Percentiles rank a stretch among this genome's conserved stretches.
phyloP scores from a whole-genome alignment of 2,888 invertebrate species.

The Gnatocerus cornutus region DNA sequence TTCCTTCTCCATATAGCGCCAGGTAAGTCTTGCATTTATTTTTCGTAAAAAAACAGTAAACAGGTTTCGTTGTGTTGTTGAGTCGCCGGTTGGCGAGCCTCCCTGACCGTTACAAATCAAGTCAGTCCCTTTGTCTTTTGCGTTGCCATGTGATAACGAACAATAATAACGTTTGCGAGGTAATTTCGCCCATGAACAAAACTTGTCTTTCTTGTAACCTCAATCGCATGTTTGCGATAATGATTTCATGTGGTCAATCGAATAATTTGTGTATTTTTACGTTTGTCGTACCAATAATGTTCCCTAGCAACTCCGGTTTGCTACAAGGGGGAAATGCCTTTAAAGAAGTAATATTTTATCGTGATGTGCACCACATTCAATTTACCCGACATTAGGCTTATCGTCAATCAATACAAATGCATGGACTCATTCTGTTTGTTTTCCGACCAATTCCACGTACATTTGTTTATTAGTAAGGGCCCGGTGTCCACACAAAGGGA shows the following conservation, averaged over 20 bases:
- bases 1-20: conserved; percentile 30
- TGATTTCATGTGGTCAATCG: conserved; percentile 30
- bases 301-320: conserved; percentile 43
- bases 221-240: conserved; percentile 36
- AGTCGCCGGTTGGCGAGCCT: conserved; percentile 12
- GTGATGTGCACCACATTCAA: conserved; percentile 39
- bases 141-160: conserved; percentile 31
- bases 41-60: conserved; percentile 3
- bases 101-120: conserved; percentile 6
- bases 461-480: conserved; percentile 11
- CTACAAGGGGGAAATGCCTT: conserved; percentile 34
- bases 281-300: conserved; percentile 38
- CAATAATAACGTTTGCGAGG: conserved; percentile 6
- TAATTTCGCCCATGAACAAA: conserved; percentile 9
- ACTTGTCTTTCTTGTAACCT: background rate
- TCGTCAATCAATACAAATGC: conserved; percentile 36
- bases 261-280: conserved; percentile 42
- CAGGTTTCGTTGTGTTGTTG: conserved; percentile 5
- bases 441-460: conserved; percentile 18
- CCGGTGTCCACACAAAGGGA: background rate
- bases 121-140: conserved; percentile 26
- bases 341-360: conserved; percentile 35
- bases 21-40: conserved; percentile 36
- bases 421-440: conserved; percentile 28
- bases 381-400: conserved; percentile 42